Base-by-base conservation (phyloP, 2,797 vertebrate species). In the Xiphorhynchus erythropygius region DNA sequence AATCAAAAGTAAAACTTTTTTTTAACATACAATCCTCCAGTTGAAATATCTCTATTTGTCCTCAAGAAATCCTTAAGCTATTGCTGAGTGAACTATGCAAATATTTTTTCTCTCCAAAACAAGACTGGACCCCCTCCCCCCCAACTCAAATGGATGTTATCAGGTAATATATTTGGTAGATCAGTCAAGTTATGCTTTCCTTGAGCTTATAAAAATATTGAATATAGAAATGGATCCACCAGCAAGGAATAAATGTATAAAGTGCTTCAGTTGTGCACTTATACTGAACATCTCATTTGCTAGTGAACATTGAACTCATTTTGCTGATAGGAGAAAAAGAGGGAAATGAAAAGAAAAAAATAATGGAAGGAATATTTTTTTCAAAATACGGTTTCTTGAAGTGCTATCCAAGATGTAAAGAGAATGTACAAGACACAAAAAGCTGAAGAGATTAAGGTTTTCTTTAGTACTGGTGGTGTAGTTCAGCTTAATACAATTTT, bases 11-110 rank as follows among this genome's bases (percentile, higher is more conserved):
- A n/a, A 82, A 60, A 84, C 12, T 47, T 74, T 30, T 53, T 90
- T 93, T 7, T 47, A 67, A 49, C 16, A 59, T 11, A 8, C 1
- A 9, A 4, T 82, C 1, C 8, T 55, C 39, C 46, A 37, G 8
- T 22, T 68, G 62, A 85, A 94, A 70, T 16, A 22, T 70, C 16
- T 74, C 4, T 23, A 53, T 87, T 87, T 88, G 41, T 49, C n/a
- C 27, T 84, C 79, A 91, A 50, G 49, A 92, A 84, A 68, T 74
- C 35, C 80, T 69, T 41, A 77, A 42, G 19, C 78, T 69, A 19
- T 37, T 81, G 10, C 10, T 69, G 59, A 78, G 6, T 62, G 24
- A 85, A 35, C 11, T 37, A 9, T 32, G 13, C 42, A 90, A 57
- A 55, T 55, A 11, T 41, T 73, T 71, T 23, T 69, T 18, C 15